Evolutionary conservation across 2,797 vertebrate species (phyloP).

Genomic region (Tinamus major): DNA sequence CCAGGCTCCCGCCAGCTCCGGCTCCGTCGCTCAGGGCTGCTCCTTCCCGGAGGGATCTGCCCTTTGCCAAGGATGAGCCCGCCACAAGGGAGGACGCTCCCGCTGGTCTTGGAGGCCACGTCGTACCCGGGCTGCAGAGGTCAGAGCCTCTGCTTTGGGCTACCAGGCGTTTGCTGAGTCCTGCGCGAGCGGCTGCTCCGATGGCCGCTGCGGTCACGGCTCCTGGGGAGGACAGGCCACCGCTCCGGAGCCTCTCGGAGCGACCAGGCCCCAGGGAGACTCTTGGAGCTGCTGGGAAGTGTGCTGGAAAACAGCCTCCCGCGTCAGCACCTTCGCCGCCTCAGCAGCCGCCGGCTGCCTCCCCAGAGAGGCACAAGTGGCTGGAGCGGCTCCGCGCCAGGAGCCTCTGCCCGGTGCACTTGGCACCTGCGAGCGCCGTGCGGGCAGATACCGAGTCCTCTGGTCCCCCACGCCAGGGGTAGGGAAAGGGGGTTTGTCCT

Average conservation of each 20-base stretch:
- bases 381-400: not conserved
- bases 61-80: not conserved
- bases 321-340: fast-evolving
- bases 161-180: too few relatives aligned
- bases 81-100: fast-evolving
- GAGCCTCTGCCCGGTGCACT: not conserved
- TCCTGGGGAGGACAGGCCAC: too few relatives aligned
- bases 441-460: not conserved
- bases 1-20: fast-evolving
- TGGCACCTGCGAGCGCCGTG: not conserved
- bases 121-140: too few relatives aligned
- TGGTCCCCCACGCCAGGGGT: fast-evolving
- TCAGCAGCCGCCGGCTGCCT: not conserved
- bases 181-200: too few relatives aligned
- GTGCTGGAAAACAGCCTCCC: not conserved
- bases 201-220: too few relatives aligned
- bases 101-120: not conserved
- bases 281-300: not conserved
- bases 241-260: too few relatives aligned
- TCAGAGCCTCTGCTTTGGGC: fast-evolving
- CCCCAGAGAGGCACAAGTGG: not conserved
- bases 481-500: not conserved
- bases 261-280: not conserved
- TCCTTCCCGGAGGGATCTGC: fast-evolving
- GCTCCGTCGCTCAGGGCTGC: not conserved